These are phyloP conservation scores for Etheostoma spectabile DNA, from an alignment of 2,113 vertebrate species.

Conservation along the genomic window DNA sequence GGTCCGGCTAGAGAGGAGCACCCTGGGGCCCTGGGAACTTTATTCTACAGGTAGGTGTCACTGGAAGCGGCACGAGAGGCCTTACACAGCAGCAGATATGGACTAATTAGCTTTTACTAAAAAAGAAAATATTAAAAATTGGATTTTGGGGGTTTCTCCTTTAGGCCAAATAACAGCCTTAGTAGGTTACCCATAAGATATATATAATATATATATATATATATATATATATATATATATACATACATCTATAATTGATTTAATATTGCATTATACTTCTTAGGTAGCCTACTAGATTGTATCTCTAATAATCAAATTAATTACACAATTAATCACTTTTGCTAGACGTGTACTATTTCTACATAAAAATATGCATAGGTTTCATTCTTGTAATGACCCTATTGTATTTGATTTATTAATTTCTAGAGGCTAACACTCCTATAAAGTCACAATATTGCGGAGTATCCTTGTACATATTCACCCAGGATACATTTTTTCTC, in stretches of 20 bases:
- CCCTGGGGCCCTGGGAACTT: slow-evolving; percentile 39
- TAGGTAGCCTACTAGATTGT: not conserved
- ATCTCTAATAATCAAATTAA: not conserved
- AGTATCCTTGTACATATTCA: not conserved
- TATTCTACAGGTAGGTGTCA: slow-evolving; percentile 72
- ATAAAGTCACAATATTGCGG: not conserved
- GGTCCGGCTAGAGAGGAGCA: slow-evolving; percentile 21
- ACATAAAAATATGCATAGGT: not conserved
- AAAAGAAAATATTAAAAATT: not conserved
- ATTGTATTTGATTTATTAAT: not conserved
- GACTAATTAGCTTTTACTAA: slow-evolving; percentile 27
- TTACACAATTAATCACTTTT: not conserved
- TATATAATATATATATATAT: too few species aligned
- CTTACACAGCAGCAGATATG: slow-evolving; percentile 3
- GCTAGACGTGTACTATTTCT: too few species aligned
- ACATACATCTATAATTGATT: not conserved
- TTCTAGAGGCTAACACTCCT: not conserved
- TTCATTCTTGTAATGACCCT: not conserved
- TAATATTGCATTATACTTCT: not conserved
- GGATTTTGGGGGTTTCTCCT: not conserved
- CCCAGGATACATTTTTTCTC: not conserved
- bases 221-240: too few species aligned
- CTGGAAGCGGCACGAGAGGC: slow-evolving; percentile 25
- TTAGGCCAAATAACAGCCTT: not conserved
- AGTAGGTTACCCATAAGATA: too few species aligned